Evolutionary conservation across 2,888 invertebrate genomes (phyloP).

Genomic region (Drosophila phalerata): DNA sequence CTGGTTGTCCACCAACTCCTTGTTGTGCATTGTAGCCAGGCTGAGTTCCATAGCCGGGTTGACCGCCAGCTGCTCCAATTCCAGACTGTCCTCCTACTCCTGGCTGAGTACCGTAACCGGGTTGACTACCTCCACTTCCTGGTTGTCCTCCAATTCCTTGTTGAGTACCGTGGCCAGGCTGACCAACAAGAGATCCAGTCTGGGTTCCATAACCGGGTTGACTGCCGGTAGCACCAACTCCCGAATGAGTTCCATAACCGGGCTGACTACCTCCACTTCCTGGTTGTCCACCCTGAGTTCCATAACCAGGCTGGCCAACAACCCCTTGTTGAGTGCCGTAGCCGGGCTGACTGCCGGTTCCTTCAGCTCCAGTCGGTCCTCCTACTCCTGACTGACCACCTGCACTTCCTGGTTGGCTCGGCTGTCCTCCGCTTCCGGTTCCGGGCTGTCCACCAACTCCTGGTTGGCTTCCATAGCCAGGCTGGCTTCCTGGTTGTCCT

Average conservation of each 20-base stretch:
- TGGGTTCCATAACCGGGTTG: constrained; percentile 15
- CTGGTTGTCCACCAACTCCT: no score
- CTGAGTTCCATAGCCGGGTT: constrained; percentile 22
- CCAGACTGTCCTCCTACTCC: constrained; percentile 25
- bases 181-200: background rate
- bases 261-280: background rate
- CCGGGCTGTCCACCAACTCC: constrained; percentile 30
- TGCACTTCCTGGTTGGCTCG: background rate
- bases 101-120: constrained; percentile 13
- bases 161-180: background rate
- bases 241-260: constrained; percentile 20
- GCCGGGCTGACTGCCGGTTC: constrained; percentile 9
- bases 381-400: constrained; percentile 12
- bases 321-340: constrained; percentile 17
- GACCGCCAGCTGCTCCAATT: constrained; percentile 29
- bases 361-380: constrained; percentile 29
- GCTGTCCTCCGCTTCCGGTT: no score
- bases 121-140: constrained; percentile 18
- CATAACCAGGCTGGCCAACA: constrained; percentile 21
- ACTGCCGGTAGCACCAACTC: constrained; percentile 13
- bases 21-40: no score
- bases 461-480: no score
- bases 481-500: constrained; percentile 15
- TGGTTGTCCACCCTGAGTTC: background rate
- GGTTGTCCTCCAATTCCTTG: constrained; percentile 13